A percentile compares a stretch with the other conserved stretches of the same genome.
Evolutionary conservation across 2,888 invertebrate genomes (phyloP).

Genomic region (Osedax frankpressi): DNA sequence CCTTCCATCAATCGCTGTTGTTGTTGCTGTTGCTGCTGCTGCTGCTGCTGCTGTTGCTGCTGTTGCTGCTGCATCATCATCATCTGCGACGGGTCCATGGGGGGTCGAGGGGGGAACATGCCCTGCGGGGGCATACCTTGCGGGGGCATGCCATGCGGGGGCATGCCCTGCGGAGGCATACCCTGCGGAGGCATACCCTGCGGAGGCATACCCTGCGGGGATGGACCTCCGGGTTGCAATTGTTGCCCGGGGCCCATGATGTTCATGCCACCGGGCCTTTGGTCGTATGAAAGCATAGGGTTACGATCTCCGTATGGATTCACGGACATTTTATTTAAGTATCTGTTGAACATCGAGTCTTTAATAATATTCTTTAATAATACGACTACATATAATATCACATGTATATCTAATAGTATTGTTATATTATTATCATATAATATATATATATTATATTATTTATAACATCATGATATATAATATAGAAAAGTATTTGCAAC

Average conservation of each 20-base stretch:
- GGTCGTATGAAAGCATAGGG: background rate
- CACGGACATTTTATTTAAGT: no score
- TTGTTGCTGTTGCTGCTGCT: background rate
- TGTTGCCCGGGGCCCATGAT: no score
- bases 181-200: background rate
- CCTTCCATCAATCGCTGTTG: background rate
- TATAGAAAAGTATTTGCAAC: background rate
- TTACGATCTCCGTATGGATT: background rate
- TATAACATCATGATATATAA: background rate
- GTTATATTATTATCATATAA: background rate
- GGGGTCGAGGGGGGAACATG: background rate
- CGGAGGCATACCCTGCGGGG: background rate
- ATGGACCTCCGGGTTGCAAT: no score
- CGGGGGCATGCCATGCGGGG: background rate
- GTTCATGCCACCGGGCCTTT: background rate
- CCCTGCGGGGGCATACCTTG: background rate
- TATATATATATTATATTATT: background rate
- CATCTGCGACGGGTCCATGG: background rate
- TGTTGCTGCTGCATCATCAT: background rate
- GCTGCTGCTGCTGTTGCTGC: background rate
- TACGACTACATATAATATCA: background rate
- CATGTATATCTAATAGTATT: background rate
- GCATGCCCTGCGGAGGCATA: background rate
- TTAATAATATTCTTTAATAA: no score
- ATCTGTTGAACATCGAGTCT: no score